Conservation (phyloP, 1,140 invertebrate species). For the Bombus superbus region DNA sequence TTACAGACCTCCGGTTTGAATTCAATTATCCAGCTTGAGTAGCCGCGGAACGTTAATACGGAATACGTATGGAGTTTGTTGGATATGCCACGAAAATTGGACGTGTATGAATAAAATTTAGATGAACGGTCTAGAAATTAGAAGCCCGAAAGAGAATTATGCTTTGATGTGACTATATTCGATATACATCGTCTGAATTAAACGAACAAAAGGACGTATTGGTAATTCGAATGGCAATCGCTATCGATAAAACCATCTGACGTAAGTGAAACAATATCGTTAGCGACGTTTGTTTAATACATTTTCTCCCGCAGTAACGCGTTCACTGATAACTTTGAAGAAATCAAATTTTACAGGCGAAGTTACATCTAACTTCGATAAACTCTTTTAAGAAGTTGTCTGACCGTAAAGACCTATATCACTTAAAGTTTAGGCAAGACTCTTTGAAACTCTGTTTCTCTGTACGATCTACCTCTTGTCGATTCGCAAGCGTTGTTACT, state of each 20-base stretch:
- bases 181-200: not conserved
- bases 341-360: no score
- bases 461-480: not conserved
- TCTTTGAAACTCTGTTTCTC: not conserved
- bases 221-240: not conserved
- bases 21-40: slow-evolving; percentile 13
- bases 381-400: no score
- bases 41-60: slow-evolving; percentile 6
- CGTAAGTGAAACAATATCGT: not conserved
- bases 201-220: not conserved
- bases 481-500: not conserved
- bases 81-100: not conserved
- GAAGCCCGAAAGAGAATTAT: not conserved
- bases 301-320: not conserved
- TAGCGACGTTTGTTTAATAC: not conserved
- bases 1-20: slow-evolving; percentile 10
- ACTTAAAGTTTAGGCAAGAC: not conserved
- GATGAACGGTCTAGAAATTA: not conserved
- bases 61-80: not conserved
- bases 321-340: no score
- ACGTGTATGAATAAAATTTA: slow-evolving; percentile 2
- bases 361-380: no score
- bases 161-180: not conserved
- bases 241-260: not conserved
- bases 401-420: not conserved